phyloP scores from a whole-genome alignment of 2,113 vertebrate species.

The Trematocara stigmaticum region DNA sequence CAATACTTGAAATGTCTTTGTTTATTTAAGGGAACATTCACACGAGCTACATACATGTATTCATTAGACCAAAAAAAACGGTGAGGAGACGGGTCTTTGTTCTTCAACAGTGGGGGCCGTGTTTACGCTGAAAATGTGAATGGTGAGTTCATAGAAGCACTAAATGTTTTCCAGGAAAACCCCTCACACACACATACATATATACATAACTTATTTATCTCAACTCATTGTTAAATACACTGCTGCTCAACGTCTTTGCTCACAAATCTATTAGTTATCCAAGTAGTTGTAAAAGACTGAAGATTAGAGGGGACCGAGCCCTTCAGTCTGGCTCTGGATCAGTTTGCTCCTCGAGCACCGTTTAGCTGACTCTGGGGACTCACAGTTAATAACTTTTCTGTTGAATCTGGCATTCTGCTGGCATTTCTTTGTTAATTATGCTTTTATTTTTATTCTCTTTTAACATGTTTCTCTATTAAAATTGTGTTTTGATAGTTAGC shows the following conservation, averaged over 20 bases:
- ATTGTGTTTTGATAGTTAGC: rapidly evolving
- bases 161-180: not conserved
- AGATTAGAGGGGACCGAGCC: not conserved
- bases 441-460: not conserved
- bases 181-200: not conserved
- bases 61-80: not conserved
- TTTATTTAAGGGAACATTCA: not conserved
- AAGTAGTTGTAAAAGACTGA: not conserved
- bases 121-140: not conserved
- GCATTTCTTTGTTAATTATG: not conserved
- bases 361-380: not conserved
- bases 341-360: not conserved
- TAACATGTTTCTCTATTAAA: not conserved
- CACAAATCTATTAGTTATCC: not conserved
- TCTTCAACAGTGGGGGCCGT: rapidly evolving
- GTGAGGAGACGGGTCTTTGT: not conserved
- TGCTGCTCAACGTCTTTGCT: not conserved
- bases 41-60: not conserved
- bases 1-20: not conserved
- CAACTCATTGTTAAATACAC: not conserved
- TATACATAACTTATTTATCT: not conserved
- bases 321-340: not conserved
- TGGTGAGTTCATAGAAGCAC: not conserved
- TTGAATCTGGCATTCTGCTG: not conserved
- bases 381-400: not conserved